Conservation (phyloP, 2,888 invertebrate genomes). For the Cataglyphis albicans region DNA sequence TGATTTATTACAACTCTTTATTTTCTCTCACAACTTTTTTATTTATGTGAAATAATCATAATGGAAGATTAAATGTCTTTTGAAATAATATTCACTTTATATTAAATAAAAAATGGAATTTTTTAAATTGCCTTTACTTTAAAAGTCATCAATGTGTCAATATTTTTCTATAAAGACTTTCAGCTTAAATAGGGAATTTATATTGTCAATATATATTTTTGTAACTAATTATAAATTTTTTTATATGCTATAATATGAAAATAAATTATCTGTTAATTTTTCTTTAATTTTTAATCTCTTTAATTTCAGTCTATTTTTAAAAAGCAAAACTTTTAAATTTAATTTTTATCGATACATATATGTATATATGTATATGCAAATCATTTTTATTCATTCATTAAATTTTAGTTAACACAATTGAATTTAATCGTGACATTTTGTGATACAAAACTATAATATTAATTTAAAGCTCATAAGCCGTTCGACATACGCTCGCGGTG, state of each 20-base stretch:
- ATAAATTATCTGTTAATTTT: background rate
- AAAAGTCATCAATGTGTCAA: constrained; percentile 9
- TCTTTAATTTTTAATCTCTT: background rate
- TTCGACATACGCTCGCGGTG: background rate
- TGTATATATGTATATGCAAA: background rate
- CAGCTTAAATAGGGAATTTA: background rate
- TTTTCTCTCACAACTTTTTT: background rate
- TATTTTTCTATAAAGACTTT: constrained; percentile 5
- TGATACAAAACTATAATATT: background rate
- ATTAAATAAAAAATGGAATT: constrained; percentile 11
- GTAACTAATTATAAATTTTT: background rate
- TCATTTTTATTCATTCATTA: background rate
- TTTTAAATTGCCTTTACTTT: background rate
- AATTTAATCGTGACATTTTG: background rate
- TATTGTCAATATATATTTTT: background rate
- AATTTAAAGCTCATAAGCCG: constrained; percentile 5
- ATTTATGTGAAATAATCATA: constrained; percentile 16
- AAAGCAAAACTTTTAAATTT: background rate
- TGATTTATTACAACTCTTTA: background rate
- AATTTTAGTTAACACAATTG: background rate
- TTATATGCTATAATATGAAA: background rate
- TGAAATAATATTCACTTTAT: constrained; percentile 1
- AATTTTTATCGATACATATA: background rate
- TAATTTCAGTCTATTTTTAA: background rate
- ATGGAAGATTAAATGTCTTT: background rate